A percentile compares a stretch with the other conserved stretches of the same genome.
phyloP scores from a whole-genome alignment of 2,797 vertebrate genomes.

The Arrhamphus sclerolepis region DNA sequence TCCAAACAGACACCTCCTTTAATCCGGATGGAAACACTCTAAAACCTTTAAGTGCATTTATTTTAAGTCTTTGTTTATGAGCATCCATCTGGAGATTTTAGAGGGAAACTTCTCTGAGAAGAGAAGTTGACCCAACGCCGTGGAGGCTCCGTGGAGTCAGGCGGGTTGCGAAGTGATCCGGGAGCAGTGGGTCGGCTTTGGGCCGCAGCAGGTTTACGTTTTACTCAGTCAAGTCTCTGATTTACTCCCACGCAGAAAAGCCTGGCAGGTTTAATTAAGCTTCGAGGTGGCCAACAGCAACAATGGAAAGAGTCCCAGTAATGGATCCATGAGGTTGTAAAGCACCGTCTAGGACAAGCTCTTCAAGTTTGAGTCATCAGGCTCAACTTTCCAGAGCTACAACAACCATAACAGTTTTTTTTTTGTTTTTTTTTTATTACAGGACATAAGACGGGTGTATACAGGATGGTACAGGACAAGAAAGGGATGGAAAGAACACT shows the following conservation, averaged over 20 bases:
- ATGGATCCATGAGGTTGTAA: slow-evolving; percentile 37
- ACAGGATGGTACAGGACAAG: too few species aligned
- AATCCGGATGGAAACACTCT: slow-evolving; percentile 36
- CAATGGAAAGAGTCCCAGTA: slow-evolving; percentile 29
- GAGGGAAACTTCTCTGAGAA: slow-evolving; percentile 28
- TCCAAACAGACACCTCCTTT: slow-evolving; percentile 1
- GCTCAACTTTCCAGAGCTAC: slow-evolving; percentile 34
- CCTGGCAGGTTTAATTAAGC: slow-evolving; percentile 67
- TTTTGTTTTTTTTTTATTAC: too few species aligned
- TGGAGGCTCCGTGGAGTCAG: slow-evolving; percentile 50
- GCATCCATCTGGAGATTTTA: slow-evolving; percentile 42
- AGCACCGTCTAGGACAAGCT: slow-evolving; percentile 20
- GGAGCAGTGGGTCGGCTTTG: slow-evolving; percentile 47
- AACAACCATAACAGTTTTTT: background rate
- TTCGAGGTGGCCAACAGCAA: slow-evolving; percentile 45
- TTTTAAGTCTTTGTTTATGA: slow-evolving; percentile 31
- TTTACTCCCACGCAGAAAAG: slow-evolving; percentile 60
- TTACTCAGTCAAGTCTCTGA: slow-evolving; percentile 48
- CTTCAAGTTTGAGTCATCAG: slow-evolving; percentile 32
- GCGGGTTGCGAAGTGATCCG: too few species aligned
- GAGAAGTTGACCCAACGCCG: slow-evolving; percentile 60
- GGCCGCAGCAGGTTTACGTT: slow-evolving; percentile 37
- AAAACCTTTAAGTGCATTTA: slow-evolving; percentile 9
- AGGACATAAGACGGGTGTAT: too few species aligned
- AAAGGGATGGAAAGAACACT: too few species aligned